phyloP scores from a whole-genome alignment of 2,888 invertebrate species.

The Selenia dentaria region DNA sequence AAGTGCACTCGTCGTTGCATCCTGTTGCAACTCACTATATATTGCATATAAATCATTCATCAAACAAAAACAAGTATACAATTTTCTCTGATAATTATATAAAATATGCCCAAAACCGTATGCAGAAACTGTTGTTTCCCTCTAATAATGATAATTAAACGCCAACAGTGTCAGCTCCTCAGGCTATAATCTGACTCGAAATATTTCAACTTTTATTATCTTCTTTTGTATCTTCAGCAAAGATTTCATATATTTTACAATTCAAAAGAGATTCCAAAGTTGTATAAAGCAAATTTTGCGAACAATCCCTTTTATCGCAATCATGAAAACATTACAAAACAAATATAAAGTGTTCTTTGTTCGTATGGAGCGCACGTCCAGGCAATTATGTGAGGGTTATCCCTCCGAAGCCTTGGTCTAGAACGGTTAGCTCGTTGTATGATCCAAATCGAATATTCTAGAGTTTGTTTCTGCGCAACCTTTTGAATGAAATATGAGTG shows the following conservation, averaged over 20 bases:
- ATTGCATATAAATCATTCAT: no score
- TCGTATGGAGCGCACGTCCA: constrained; percentile 32
- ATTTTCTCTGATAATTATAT: no score
- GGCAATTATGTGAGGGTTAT: constrained; percentile 37
- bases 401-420: constrained; percentile 32
- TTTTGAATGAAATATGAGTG: constrained; percentile 34
- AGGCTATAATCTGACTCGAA: constrained; percentile 32
- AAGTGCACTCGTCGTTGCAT: no score
- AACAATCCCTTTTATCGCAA: constrained; percentile 36
- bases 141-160: neutral
- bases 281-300: constrained; percentile 31
- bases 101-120: no score
- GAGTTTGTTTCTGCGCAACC: constrained; percentile 26
- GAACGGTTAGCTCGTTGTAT: constrained; percentile 21
- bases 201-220: constrained; percentile 30
- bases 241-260: constrained; percentile 18
- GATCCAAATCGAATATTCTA: constrained; percentile 30
- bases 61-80: no score
- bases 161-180: constrained; percentile 20
- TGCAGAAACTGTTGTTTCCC: no score
- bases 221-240: constrained; percentile 23
- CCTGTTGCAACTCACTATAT: no score
- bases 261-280: constrained; percentile 28
- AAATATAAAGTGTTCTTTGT: constrained; percentile 36
- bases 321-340: constrained; percentile 40